These are phyloP conservation scores for Chelidonichthys spinosus DNA, from an alignment of 2,797 vertebrate species.

Conservation along the genomic window DNA sequence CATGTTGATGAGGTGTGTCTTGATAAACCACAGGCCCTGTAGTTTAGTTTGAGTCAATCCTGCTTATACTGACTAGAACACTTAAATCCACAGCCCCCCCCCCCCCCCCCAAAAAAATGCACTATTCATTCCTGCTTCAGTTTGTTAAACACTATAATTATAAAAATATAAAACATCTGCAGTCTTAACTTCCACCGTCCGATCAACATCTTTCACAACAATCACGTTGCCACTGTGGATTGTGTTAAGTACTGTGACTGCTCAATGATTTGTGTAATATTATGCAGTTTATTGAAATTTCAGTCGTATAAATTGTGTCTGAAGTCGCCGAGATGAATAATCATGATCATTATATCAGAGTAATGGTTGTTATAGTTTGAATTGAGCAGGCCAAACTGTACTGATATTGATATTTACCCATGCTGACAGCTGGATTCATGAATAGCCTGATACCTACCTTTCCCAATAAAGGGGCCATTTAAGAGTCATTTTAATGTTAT, in stretches of 20 bases:
- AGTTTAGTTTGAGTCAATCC: slow-evolving; percentile 2
- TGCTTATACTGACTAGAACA: neutral
- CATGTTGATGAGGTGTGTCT: too few relatives aligned
- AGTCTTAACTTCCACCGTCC: neutral
- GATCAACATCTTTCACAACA: neutral
- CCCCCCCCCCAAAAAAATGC: neutral
- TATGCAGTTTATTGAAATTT: neutral
- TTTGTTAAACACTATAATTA: neutral
- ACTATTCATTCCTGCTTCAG: neutral
- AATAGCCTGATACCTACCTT: slow-evolving; percentile 33
- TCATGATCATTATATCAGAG: neutral
- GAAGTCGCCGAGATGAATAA: neutral
- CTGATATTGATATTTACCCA: slow-evolving; percentile 42
- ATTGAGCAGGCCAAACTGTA: slow-evolving; percentile 28
- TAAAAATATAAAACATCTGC: neutral
- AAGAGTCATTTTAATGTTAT: slow-evolving; percentile 61
- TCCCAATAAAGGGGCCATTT: slow-evolving; percentile 67
- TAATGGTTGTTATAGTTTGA: slow-evolving; percentile 7
- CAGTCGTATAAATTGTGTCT: neutral
- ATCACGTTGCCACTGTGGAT: neutral
- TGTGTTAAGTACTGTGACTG: neutral
- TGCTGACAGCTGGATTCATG: slow-evolving; percentile 54
- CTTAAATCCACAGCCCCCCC: neutral
- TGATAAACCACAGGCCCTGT: neutral
- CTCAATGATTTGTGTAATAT: neutral